Conservation (phyloP, 1,140 invertebrate genomes). For the Leptopilina clavipes region DNA sequence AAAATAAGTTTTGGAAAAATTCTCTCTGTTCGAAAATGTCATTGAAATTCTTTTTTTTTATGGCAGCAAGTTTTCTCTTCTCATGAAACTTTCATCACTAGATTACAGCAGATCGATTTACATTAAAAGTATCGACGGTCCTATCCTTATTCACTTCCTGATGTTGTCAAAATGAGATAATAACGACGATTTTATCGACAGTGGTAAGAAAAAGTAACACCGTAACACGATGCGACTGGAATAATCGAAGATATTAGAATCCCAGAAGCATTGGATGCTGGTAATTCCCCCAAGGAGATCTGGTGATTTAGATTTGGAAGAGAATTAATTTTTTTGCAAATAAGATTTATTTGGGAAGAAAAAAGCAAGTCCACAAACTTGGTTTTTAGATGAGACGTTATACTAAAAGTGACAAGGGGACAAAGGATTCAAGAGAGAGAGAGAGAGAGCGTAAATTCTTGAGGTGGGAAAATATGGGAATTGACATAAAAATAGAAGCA, state of each 20-base stretch:
- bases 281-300: background rate
- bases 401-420: conserved; percentile 45
- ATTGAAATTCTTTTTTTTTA: background rate
- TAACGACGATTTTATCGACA: conserved; percentile 21
- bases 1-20: background rate
- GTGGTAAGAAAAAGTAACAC: conserved; percentile 13
- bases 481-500: conserved; percentile 56
- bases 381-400: conserved; percentile 40
- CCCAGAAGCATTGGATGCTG: conserved; percentile 13
- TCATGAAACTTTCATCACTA: conserved; percentile 18
- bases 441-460: conserved; percentile 38
- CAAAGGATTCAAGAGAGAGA: conserved; percentile 50
- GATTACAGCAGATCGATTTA: conserved; percentile 10
- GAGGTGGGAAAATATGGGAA: conserved; percentile 44
- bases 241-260: conserved; percentile 28
- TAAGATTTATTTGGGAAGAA: background rate
- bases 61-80: background rate
- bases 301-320: background rate
- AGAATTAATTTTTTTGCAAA: conserved; percentile 26
- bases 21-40: background rate
- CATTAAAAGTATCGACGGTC: background rate
- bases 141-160: conserved; percentile 6
- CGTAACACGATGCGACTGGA: conserved; percentile 14
- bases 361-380: conserved; percentile 46
- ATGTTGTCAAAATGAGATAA: conserved; percentile 20